These are phyloP conservation scores for Macaria notata DNA, from an alignment of 2,888 invertebrate species.

Conservation along the genomic window DNA sequence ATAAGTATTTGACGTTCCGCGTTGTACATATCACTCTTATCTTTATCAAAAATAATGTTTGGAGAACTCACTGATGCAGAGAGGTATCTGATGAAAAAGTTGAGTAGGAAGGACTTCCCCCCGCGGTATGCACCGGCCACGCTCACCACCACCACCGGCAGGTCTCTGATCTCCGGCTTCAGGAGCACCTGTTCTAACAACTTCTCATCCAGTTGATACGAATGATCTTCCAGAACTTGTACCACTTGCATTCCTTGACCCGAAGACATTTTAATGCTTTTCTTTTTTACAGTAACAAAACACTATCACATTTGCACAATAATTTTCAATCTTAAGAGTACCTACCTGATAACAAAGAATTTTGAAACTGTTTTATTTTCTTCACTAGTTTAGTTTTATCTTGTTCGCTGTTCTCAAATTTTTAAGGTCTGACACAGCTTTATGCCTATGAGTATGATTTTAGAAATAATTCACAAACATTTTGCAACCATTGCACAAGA, in stretches of 20 bases:
- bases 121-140: conserved; percentile 40
- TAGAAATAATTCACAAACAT: background rate
- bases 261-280: background rate
- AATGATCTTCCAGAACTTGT: conserved; percentile 11
- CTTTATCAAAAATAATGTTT: no score
- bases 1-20: no score
- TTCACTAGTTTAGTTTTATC: no score
- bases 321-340: no score
- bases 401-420: no score
- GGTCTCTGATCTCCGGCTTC: conserved; percentile 27
- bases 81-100: conserved; percentile 39
- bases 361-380: no score
- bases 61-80: conserved; percentile 25
- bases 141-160: conserved; percentile 37
- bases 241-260: conserved; percentile 14
- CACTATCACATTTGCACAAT: no score
- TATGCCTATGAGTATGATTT: no score
- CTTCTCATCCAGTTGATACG: conserved; percentile 23
- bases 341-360: no score
- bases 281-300: background rate
- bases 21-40: no score
- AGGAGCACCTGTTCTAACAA: conserved; percentile 24
- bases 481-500: background rate
- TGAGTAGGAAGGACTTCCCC: conserved; percentile 41
- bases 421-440: no score